Evolutionary conservation across 1,140 invertebrate genomes (phyloP), one percentile per base, ranked within the genome.

Genomic region (Holotrichia oblita): DNA sequence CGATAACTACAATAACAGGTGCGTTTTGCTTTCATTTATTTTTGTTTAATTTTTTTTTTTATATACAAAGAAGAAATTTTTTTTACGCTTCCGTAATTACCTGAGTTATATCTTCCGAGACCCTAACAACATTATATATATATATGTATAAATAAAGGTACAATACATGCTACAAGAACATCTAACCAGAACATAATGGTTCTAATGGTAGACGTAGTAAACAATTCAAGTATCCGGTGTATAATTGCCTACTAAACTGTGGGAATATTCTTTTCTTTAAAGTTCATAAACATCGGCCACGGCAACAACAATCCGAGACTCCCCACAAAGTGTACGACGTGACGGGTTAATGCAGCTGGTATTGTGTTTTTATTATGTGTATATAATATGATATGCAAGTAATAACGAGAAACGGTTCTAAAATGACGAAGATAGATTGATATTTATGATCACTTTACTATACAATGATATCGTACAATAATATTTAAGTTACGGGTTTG

Each of bases 1-100:
- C 77, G 82, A 85, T 40, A 82, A 83, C 78, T 79, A 81, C 59
- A 83, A 77, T n/a, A 82, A 78, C 80, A 82, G 80, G 81, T 82
- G 79, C 73, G 72, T 79, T 72, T 24, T n/a, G n/a, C n/a, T n/a
- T n/a, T n/a, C n/a, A n/a, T n/a, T 8, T 10, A 22, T 72, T 72
- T 72, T 27, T 72, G 4, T 10, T 24, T 40, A 2, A 14, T 55
- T 4, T 6, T 17, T 17, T 14, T 55, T 17, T 14, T 55, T 17
- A 12, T 3, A 48, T 14, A 14, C 3, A 10, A 10, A 3, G 44
- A 48, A 12, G 44, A 14, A 4, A 10, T 9, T 44, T 44, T 9
- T 2, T 9, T 44, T 44, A 44, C 14, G 8, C 9, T 44, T 10
- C 14, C 42, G 42, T 44, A 44, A 10, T 44, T n/a, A 55, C 48